phyloP scores from a whole-genome alignment of 1,140 invertebrate species.

The Drosophila melanogaster region DNA sequence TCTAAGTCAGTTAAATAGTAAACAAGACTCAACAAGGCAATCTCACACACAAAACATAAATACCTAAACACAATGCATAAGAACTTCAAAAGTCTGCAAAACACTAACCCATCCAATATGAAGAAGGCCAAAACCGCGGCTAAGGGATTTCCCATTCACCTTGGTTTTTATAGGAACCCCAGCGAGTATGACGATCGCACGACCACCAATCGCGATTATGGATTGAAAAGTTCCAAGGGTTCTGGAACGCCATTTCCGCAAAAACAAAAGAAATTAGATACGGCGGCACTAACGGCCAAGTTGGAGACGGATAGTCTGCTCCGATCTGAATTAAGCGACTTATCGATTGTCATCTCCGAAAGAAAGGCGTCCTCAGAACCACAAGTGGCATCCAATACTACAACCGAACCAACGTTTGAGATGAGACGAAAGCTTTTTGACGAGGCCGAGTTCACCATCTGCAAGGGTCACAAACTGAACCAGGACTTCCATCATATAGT shows the following conservation, averaged over 20 bases:
- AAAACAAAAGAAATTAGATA: neutral
- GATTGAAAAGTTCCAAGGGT: neutral
- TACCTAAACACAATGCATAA: neutral
- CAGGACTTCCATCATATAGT: neutral
- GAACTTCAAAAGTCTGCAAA: no score
- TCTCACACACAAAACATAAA: no score
- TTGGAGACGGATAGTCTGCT: neutral
- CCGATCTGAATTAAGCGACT: neutral
- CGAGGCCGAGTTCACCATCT: slow-evolving; percentile 29
- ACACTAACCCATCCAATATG: neutral
- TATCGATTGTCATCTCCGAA: neutral
- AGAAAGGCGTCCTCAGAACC: neutral
- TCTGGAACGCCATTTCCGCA: slow-evolving; percentile 15
- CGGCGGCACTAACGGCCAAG: neutral
- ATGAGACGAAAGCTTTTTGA: slow-evolving; percentile 31
- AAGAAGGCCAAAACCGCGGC: neutral
- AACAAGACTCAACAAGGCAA: no score
- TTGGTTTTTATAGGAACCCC: neutral
- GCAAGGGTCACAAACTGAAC: slow-evolving; percentile 31
- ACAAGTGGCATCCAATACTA: neutral
- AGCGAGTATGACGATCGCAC: fast-evolving
- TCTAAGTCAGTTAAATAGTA: no score
- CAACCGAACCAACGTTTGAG: neutral
- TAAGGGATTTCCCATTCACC: no score
- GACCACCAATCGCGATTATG: slow-evolving; percentile 7